Evolutionary conservation across 1,140 invertebrate genomes (phyloP).

Genomic region (Cheumatopsyche charites): DNA sequence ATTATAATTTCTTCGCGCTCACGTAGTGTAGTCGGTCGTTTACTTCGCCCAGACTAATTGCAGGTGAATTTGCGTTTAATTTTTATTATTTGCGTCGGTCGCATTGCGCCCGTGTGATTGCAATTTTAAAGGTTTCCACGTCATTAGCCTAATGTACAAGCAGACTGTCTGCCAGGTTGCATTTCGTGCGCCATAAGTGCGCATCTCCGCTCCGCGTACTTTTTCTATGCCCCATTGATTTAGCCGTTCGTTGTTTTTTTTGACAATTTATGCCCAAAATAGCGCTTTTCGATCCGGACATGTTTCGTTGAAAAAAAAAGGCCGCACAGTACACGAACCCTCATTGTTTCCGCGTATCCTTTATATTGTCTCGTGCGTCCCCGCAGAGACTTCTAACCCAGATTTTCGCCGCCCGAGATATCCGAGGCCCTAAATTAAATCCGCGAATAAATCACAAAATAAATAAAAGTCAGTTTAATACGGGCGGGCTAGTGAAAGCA

Average conservation of each 20-base stretch:
- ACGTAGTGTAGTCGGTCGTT: too few species aligned
- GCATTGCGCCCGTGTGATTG: conserved; percentile 3
- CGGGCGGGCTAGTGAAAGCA: conserved; percentile 15
- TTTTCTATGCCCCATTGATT: conserved; percentile 8
- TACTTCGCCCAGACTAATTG: not conserved
- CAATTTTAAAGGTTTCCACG: conserved; percentile 38
- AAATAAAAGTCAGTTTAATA: conserved; percentile 40
- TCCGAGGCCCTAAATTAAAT: conserved; percentile 36
- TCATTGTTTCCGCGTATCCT: not conserved
- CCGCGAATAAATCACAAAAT: conserved; percentile 41
- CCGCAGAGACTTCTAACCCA: conserved; percentile 25
- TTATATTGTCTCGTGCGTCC: conserved; percentile 2
- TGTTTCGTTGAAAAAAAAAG: too few species aligned
- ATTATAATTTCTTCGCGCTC: too few species aligned
- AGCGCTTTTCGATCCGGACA: not conserved
- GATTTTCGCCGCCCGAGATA: conserved; percentile 6
- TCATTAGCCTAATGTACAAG: conserved; percentile 46
- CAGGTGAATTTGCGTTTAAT: conserved; percentile 10
- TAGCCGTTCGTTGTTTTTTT: conserved; percentile 15
- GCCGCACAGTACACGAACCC: not conserved
- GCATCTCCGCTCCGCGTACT: not conserved
- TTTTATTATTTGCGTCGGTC: not conserved
- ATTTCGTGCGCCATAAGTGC: conserved; percentile 28
- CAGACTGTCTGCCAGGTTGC: conserved; percentile 23
- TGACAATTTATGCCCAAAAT: conserved; percentile 15